phyloP scores from a whole-genome alignment of 2,797 vertebrate species.

The Fratercula arctica region DNA sequence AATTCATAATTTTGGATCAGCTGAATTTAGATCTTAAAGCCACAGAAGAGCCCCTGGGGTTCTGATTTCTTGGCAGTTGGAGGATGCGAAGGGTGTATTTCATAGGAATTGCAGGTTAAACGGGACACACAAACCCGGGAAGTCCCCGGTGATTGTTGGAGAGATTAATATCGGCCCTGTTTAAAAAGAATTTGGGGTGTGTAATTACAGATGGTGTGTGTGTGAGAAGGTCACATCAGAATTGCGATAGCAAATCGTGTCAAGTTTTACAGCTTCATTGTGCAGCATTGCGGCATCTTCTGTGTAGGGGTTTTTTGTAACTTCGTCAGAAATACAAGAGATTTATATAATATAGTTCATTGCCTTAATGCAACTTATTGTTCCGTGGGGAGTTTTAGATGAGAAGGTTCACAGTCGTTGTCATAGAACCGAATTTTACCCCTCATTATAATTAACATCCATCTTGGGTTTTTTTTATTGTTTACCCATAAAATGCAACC shows the following conservation, averaged over 20 bases:
- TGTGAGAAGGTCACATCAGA: neutral
- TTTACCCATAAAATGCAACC: neutral
- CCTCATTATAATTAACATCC: neutral
- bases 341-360: neutral
- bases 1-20: neutral
- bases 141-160: neutral
- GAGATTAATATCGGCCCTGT: neutral
- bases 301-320: neutral
- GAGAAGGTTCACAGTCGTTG: neutral
- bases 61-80: neutral
- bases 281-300: neutral
- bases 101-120: neutral
- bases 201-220: neutral
- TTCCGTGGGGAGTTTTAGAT: neutral
- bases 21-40: neutral
- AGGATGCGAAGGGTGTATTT: neutral
- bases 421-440: neutral
- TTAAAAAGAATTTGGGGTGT: neutral
- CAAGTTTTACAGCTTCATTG: too few species aligned
- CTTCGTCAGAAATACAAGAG: neutral
- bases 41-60: neutral
- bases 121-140: too few species aligned
- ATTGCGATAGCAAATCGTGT: neutral
- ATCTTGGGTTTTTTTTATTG: neutral
- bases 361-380: neutral